Percentiles rank a stretch among this genome's conserved stretches.
phyloP scores from a whole-genome alignment of 1,140 invertebrate genomes.

The Lepidostoma basale region DNA sequence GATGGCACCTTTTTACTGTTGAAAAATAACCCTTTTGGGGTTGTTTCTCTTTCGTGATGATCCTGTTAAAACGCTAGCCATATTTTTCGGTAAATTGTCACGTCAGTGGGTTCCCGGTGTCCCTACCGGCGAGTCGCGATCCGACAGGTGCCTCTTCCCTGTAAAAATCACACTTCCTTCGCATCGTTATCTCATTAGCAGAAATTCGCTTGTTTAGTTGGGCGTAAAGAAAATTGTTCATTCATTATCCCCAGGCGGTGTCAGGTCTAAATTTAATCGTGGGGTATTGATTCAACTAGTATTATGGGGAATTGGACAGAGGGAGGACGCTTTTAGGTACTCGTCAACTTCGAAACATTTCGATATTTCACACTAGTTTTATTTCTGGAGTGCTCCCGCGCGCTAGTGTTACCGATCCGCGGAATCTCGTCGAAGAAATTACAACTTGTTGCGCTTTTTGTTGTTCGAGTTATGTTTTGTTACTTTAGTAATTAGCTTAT shows the following conservation, averaged over 20 bases:
- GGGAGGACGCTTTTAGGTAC: background rate
- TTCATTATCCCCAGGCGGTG: conserved; percentile 19
- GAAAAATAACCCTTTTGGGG: conserved; percentile 4
- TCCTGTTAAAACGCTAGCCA: background rate
- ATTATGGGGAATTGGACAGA: background rate
- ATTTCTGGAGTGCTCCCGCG: too few relatives aligned
- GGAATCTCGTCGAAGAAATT: too few relatives aligned
- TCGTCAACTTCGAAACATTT: background rate
- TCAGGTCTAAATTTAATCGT: conserved; percentile 20
- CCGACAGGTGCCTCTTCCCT: too few relatives aligned
- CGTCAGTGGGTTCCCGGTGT: background rate
- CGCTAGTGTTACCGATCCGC: too few relatives aligned
- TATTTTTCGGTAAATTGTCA: background rate
- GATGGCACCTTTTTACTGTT: conserved; percentile 2
- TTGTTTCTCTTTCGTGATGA: background rate
- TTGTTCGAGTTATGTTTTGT: too few relatives aligned
- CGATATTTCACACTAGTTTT: background rate
- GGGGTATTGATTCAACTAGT: conserved; percentile 17
- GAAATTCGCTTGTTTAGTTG: conserved; percentile 5
- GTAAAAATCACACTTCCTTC: background rate
- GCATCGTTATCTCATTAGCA: background rate
- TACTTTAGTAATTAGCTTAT: too few relatives aligned
- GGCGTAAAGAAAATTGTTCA: conserved; percentile 20
- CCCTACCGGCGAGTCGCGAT: background rate
- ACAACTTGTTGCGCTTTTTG: too few relatives aligned